These are phyloP conservation scores for Leptatherina wallacei DNA, from an alignment of 2,797 vertebrate species.

Conservation along the genomic window DNA sequence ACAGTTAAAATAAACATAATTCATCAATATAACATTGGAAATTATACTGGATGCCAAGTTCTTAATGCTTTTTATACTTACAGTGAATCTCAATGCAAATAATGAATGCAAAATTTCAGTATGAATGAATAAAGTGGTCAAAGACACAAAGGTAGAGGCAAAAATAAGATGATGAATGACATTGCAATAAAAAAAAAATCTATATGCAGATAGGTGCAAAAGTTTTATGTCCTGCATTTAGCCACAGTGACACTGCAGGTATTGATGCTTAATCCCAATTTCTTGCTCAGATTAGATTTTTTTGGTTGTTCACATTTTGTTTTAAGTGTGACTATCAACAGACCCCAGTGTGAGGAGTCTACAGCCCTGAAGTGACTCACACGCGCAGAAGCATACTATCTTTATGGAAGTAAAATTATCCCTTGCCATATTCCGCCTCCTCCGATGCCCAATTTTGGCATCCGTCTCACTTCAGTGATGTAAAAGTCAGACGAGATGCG, in stretches of 20 bases:
- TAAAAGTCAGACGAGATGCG: not conserved
- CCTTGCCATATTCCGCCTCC: not conserved
- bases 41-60: not conserved
- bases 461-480: no score
- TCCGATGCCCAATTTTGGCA: not conserved
- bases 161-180: not conserved
- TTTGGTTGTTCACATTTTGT: not conserved
- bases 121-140: not conserved
- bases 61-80: not conserved
- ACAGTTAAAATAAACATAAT: conserved; percentile 26
- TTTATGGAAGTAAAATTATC: not conserved
- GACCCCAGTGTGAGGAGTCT: not conserved
- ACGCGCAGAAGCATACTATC: not conserved
- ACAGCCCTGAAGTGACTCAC: not conserved
- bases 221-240: not conserved
- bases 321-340: no score
- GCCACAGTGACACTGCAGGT: not conserved
- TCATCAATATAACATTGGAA: not conserved
- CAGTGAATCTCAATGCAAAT: conserved; percentile 3
- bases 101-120: not conserved
- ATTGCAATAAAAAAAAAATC: not conserved
- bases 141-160: not conserved
- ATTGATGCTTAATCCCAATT: not conserved
- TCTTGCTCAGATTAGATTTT: not conserved
- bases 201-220: not conserved